Evolutionary conservation across 2,113 vertebrate genomes (phyloP), one percentile per base, ranked within the genome.

Genomic region (Hipposideros armiger): DNA sequence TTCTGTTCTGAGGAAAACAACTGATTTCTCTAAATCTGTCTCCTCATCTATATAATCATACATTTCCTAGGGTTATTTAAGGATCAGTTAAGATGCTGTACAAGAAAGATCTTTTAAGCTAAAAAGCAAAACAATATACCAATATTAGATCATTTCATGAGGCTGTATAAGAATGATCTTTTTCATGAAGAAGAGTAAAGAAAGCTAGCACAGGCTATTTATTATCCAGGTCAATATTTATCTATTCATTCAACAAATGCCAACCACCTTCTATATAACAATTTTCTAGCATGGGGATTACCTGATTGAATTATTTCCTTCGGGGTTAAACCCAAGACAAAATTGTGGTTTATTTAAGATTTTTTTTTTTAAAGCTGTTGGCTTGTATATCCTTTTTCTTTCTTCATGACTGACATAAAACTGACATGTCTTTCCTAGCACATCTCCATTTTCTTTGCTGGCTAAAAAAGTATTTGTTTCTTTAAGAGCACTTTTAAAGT

Each of bases 331-430:
- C 11, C 40, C 9, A 82, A 82, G 50, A 84, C 58, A 84, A 80
- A 86, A 90, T 24, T 89, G 60, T 36, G 32, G 66, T 70, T 94
- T 80, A 66, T 90, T 82, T 90, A 89, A 90, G 47, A 70, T 15
- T 50, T 50, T 26, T 50, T 36, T 69, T 69, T 66, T 15, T 6
- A 30, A 1, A 9, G 20, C 11, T 32, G 0, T 80, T 91, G 92
- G 36, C 60, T 94, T 76, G 7, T 67, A 15, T 54, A 17, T 45
- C 2, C 11, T 40, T 73, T 36, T 80, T 50, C 56, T 32, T 72
- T 47, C 66, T 90, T 93, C 66, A 95, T 54, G 32, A 54, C 0
- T 78, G 70, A 67, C 73, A 86, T 20, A 83, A 30, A 88, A 69
- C 20, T 30, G 15, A 74, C 42, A 66, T 19, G 24, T n/a, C 64